Conservation (phyloP, 2,113 vertebrate genomes). For the Charina bottae region DNA sequence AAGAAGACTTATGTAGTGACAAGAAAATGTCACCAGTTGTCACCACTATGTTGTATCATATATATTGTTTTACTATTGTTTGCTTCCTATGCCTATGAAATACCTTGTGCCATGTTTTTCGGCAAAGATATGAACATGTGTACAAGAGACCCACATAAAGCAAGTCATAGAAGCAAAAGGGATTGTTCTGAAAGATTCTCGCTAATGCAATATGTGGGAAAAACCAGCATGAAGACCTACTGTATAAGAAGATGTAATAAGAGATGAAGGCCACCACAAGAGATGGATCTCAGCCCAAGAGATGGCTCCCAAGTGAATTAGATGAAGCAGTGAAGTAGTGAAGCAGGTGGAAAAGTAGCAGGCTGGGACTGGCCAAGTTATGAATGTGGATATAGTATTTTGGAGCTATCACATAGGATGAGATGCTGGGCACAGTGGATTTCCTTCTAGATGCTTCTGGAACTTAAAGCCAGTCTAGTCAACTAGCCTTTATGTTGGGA, state of each 20-base stretch:
- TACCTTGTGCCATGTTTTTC: slow-evolving; percentile 14
- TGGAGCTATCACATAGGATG: neutral
- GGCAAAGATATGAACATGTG: neutral
- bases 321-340: neutral
- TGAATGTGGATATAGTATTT: neutral
- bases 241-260: neutral
- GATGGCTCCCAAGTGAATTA: neutral
- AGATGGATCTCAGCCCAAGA: neutral
- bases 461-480: neutral
- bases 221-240: neutral
- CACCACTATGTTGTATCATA: neutral
- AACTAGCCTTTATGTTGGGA: neutral
- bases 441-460: neutral
- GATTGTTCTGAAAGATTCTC: neutral
- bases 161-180: neutral
- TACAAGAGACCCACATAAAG: neutral
- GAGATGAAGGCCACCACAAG: no score
- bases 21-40: neutral
- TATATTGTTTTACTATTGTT: neutral
- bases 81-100: neutral
- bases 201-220: neutral
- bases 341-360: neutral
- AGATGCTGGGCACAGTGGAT: neutral
- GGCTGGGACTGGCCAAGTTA: neutral
- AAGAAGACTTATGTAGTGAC: neutral